Base-by-base conservation (phyloP, 2,888 invertebrate species). In the Nomada flava region DNA sequence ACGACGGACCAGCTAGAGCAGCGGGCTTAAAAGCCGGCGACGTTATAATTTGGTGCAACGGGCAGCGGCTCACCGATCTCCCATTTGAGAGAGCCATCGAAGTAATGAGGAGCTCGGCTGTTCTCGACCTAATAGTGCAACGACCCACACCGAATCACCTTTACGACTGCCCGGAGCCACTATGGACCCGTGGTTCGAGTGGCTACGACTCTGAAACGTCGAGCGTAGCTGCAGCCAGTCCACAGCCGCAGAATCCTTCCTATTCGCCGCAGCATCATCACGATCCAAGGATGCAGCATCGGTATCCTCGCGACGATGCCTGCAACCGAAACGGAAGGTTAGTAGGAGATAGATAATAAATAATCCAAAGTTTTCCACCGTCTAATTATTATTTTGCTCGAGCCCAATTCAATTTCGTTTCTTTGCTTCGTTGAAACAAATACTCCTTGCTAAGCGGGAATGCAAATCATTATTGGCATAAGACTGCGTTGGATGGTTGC, bases 41-140 rank as follows among this genome's bases (percentile, higher is more conserved):
- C 94, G 98, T 98, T 94, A 97, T 99, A 85, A 94, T 98, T 72
- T 96, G 97, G 88, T 98, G 98, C 93, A 98, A 99, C 92, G 98
- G 97, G 82, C 93, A 93, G 55, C 89, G 93, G 29, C 87, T 93
- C 23, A 93, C 92, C 53, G 93, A 93, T 85, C 82, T 93, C 64
- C 93, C 93, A 20, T 93, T 93, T 85, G 93, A 93, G 70, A 87
- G 92, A 52, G 93, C 93, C 18, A 93, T 93, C 83, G 93, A 93
- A 76, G 89, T 91, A 71, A 93, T 93, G 93, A 91, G 93, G 42
- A 90, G 91, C 75, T 88, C 93, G 20, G 91, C 92, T 26, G 86
- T 93, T 13, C 88, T 93, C 64, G 92, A 94, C 94, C 86, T 94
- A 92, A 86, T 95, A 94, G 91, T 93, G 90, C 91, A 93, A 87